Evolutionary conservation across 2,797 vertebrate genomes (phyloP), one percentile per base, ranked within the genome.

Genomic region (Scarus forsteni): DNA sequence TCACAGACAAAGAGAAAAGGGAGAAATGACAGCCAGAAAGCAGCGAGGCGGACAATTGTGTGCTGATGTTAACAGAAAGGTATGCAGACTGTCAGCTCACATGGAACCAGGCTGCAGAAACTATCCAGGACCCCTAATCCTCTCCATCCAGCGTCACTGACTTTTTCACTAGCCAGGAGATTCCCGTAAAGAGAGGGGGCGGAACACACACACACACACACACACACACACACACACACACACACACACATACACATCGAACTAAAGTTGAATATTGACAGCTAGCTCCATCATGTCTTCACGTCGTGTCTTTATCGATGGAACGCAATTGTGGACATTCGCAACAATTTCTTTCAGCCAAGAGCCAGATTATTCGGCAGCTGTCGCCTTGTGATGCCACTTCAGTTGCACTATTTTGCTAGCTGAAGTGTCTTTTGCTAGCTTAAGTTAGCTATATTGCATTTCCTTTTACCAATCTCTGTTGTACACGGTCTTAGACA

Each of bases 31-130:
- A 77, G 61, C 65, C 67, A 66, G 73, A 75, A 77, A 49, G 0
- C 76, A 74, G 39, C 64, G 77, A 77, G 63, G 78, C 53, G 63
- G 40, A 74, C 55, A 73, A 49, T 64, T 12, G 36, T 55, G 55
- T 51, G 15, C 40, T 95, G 95, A 95, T 92, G 92, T 81, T 85
- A 90, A 94, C 89, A 92, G 89, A 95, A 93, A 94, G 94, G 93
- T 91, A 96, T 82, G 92, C 89, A 16, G 81, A 70, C 72, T 80
- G 87, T 92, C 86, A 86, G 89, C 86, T 81, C 78, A 86, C 59
- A 81, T 80, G 89, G 69, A 88, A 89, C 92, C 73, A 10, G 73
- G 51, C 79, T 80, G 66, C 80, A 70, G 73, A 79, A 86, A n/a
- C 59, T 56, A 35, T 50, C 70, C 75, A 69, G 68, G 3, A 4